Conservation (phyloP, 1,140 invertebrate genomes). For the Drosophila watanabei region DNA sequence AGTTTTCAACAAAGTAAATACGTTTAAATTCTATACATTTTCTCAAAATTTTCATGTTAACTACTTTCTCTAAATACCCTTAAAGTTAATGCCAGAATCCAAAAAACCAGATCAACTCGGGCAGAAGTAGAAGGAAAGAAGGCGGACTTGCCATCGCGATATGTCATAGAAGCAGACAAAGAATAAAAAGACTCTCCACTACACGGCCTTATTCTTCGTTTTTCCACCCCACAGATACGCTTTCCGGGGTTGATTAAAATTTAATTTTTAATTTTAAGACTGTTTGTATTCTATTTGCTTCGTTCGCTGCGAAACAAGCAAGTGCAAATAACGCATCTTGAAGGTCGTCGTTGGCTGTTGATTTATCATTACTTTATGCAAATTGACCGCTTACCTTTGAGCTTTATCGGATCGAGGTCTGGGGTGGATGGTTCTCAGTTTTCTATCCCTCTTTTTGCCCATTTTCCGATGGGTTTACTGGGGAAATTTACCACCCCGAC, state of each 20-base stretch:
- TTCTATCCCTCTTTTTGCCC: conserved; percentile 13
- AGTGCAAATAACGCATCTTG: conserved; percentile 27
- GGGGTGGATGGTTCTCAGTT: conserved; percentile 2
- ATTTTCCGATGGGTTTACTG: conserved; percentile 7
- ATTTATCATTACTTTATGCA: conserved; percentile 80
- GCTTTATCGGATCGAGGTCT: conserved; percentile 37
- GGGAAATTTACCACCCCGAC: background rate
- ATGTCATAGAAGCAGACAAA: conserved; percentile 68
- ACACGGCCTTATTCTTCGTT: background rate
- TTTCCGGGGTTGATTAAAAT: conserved; percentile 71
- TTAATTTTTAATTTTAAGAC: conserved; percentile 85
- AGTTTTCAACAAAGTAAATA: background rate
- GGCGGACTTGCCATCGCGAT: conserved; percentile 62
- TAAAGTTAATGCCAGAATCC: background rate
- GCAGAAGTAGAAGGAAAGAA: conserved; percentile 53
- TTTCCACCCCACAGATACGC: conserved; percentile 53
- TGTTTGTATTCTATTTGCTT: conserved; percentile 77
- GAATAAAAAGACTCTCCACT: conserved; percentile 8
- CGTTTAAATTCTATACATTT: background rate
- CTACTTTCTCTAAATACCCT: background rate
- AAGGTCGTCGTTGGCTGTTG: conserved; percentile 60
- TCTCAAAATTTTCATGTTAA: too few relatives aligned
- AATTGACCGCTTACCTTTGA: conserved; percentile 67
- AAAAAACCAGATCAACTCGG: conserved; percentile 25
- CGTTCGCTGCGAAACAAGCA: conserved; percentile 45